phyloP scores from a whole-genome alignment of 2,113 vertebrate species.

The Lepisosteus osseus region DNA sequence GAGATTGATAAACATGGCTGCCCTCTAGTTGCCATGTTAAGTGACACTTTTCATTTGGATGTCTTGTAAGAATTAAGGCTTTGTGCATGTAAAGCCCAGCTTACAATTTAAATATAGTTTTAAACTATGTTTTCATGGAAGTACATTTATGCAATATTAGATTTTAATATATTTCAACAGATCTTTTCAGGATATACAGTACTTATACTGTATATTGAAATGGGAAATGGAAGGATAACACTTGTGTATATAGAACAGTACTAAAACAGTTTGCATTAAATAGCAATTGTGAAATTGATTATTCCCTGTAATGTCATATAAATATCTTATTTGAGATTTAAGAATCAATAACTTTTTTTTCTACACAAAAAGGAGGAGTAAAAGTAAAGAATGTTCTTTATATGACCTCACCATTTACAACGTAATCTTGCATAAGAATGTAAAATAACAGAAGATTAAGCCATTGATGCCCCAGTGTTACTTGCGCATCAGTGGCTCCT shows the following conservation, averaged over 20 bases:
- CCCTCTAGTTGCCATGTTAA: constrained; percentile 60
- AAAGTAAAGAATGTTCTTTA: constrained; percentile 29
- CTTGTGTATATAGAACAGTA: too few relatives aligned
- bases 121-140: too few relatives aligned
- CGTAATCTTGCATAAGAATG: constrained; percentile 67
- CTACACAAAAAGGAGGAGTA: background rate
- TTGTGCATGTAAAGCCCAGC: background rate
- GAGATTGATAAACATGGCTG: constrained; percentile 53
- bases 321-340: too few relatives aligned
- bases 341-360: background rate
- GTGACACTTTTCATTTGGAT: constrained; percentile 16
- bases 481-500: constrained; percentile 62
- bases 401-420: constrained; percentile 45
- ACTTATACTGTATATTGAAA: too few relatives aligned
- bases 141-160: too few relatives aligned
- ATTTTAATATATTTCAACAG: too few relatives aligned
- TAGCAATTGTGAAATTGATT: too few relatives aligned
- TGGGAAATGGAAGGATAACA: too few relatives aligned
- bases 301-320: too few relatives aligned
- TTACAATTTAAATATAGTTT: background rate
- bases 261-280: too few relatives aligned
- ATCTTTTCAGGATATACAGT: too few relatives aligned
- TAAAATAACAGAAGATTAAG: constrained; percentile 66
- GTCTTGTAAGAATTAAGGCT: constrained; percentile 2
- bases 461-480: constrained; percentile 57